Base-by-base conservation (phyloP, 2,888 invertebrate genomes). In the Icerya purchasi region DNA sequence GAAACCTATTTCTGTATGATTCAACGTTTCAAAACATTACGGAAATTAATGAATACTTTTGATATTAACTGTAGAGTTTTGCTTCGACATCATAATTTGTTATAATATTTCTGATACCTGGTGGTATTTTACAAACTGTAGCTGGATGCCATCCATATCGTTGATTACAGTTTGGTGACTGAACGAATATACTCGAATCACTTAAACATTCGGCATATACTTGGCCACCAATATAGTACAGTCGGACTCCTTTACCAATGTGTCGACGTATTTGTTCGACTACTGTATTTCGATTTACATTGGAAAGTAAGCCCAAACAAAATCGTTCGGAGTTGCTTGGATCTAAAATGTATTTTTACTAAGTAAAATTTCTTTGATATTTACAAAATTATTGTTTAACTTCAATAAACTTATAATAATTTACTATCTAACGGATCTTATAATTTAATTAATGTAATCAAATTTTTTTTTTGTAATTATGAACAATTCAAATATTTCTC, bases 61-160 rank as follows among this genome's bases (percentile, higher is more conserved):
- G n/a, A n/a, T n/a, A n/a, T n/a, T n/a, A n/a, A n/a, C n/a, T n/a
- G n/a, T n/a, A n/a, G n/a, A n/a, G n/a, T n/a, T n/a, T n/a, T n/a
- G n/a, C n/a, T n/a, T n/a, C n/a, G n/a, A n/a, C n/a, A n/a, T n/a
- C n/a, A n/a, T n/a, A n/a, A n/a, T n/a, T n/a, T n/a, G n/a, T n/a
- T n/a, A n/a, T n/a, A n/a, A n/a, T n/a, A n/a, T n/a, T n/a, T n/a
- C n/a, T n/a, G n/a, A n/a, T 69, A 85, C 93, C 91, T 67, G 94
- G 94, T 54, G 96, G 94, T 76, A 97, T 94, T 76, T 97, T 97
- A 75, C 93, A 94, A 59, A 97, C 97, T 53, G 96, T 97, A 61
- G 94, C 94, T 56, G 94, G 93, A 75, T 97, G 94, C 94, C 96
- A 97, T 54, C 94, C 93, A 70, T 94, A 93, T 67, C 93, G 83